A percentile compares a stretch with the other conserved stretches of the same genome.
Conservation (phyloP, 2,888 invertebrate genomes). For the Stenolophus ochropezus region DNA sequence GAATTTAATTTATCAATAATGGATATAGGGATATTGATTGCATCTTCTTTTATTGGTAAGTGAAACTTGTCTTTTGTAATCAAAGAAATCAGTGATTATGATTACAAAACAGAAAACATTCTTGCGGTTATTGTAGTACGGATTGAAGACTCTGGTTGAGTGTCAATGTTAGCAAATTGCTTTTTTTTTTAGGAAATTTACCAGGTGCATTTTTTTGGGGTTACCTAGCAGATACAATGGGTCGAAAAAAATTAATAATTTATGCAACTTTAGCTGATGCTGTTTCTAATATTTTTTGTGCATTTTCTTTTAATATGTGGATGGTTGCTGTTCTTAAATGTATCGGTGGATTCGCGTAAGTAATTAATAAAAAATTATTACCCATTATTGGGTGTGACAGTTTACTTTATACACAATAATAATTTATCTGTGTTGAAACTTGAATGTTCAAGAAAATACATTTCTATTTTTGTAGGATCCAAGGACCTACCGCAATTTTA, state of each 20-base stretch:
- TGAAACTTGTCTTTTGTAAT: not conserved
- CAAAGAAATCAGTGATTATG: too few species aligned
- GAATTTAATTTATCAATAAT: conserved; percentile 80
- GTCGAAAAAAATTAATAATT: conserved; percentile 2
- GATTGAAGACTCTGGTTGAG: too few species aligned
- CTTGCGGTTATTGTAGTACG: too few species aligned
- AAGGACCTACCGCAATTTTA: conserved; percentile 82
- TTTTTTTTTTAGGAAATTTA: conserved; percentile 3
- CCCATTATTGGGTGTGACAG: not conserved
- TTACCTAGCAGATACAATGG: conserved; percentile 23
- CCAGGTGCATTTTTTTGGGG: conserved; percentile 23
- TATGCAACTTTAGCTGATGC: not conserved
- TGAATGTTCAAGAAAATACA: too few species aligned
- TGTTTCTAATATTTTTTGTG: conserved; percentile 78
- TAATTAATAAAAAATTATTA: not conserved
- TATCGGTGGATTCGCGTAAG: conserved; percentile 12
- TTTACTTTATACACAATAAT: not conserved
- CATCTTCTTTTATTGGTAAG: conserved; percentile 82
- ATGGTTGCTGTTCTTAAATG: conserved; percentile 65
- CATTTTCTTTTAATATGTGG: conserved; percentile 72
- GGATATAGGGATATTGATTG: conserved; percentile 83
- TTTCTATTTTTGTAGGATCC: conserved; percentile 62
- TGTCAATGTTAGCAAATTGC: too few species aligned
- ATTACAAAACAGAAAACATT: too few species aligned
- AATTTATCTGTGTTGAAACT: not conserved